These are phyloP conservation scores for Tiaroga cobitis DNA, from an alignment of 2,797 vertebrate genomes.

Conservation along the genomic window DNA sequence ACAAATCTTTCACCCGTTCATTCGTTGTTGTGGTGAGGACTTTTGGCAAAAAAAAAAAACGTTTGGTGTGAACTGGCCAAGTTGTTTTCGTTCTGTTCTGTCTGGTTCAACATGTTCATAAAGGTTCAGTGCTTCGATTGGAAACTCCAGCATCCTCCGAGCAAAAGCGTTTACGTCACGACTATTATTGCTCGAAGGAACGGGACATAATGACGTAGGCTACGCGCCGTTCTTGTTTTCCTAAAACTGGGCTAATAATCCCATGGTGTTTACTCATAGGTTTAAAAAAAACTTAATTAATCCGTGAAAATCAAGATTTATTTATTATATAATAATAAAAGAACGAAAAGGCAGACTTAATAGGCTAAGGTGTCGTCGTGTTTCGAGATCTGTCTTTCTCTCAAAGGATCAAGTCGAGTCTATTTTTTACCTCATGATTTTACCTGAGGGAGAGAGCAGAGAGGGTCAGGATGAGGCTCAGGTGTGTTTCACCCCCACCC, in stretches of 20 bases:
- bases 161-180: conserved; percentile 26
- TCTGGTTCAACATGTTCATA: background rate
- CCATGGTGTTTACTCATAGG: background rate
- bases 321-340: background rate
- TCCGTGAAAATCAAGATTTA: background rate
- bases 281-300: background rate
- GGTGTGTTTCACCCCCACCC: conserved; percentile 54
- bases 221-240: background rate
- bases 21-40: too few relatives aligned
- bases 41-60: too few relatives aligned
- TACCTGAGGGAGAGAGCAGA: conserved; percentile 27
- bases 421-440: conserved; percentile 44
- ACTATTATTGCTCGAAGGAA: conserved; percentile 34
- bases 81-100: background rate
- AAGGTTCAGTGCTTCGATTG: conserved; percentile 26
- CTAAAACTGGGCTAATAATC: background rate
- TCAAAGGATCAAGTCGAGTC: background rate
- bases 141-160: conserved; percentile 24
- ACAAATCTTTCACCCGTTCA: too few relatives aligned
- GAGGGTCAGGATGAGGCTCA: conserved; percentile 38
- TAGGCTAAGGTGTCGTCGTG: background rate
- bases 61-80: background rate
- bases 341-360: background rate
- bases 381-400: background rate
- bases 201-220: conserved; percentile 16